These are phyloP conservation scores for Drosophila arawakana DNA, from an alignment of 1,140 invertebrate genomes.

Conservation along the genomic window DNA sequence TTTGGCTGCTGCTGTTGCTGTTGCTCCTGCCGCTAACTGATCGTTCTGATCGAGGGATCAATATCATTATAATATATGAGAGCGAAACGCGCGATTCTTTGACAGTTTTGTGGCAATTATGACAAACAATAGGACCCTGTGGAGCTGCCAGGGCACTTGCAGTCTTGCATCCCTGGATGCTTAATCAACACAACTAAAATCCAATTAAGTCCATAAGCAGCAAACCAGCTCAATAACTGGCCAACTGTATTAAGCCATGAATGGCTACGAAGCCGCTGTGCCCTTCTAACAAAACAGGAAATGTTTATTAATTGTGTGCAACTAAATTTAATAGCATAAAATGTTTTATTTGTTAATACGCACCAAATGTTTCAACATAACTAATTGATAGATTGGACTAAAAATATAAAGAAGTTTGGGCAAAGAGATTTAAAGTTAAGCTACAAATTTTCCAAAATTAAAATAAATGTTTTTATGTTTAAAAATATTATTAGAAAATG, in stretches of 20 bases:
- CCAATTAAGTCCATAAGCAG: conserved; percentile 64
- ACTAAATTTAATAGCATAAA: no score
- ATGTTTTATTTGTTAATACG: no score
- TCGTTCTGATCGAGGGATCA: conserved; percentile 30
- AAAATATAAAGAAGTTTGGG: no score
- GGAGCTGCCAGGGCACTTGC: conserved; percentile 8
- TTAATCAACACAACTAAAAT: conserved; percentile 64
- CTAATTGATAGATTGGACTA: no score
- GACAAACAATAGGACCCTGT: conserved; percentile 62
- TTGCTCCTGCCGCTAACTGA: background rate
- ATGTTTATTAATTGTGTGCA: background rate
- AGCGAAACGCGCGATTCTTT: conserved; percentile 15
- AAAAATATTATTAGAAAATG: no score
- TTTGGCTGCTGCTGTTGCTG: conserved; percentile 43
- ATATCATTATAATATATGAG: conserved; percentile 63
- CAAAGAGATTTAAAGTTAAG: no score
- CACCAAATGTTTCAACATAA: no score
- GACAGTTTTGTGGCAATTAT: conserved; percentile 68
- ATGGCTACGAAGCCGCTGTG: conserved; percentile 2
- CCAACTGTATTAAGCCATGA: background rate
- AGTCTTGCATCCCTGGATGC: conserved; percentile 28
- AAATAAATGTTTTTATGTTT: no score
- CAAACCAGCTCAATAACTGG: conserved; percentile 18
- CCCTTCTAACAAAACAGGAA: conserved; percentile 1
- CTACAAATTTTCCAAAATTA: no score